Conservation (phyloP, 1,140 invertebrate genomes). For the Drosophila ficusphila region DNA sequence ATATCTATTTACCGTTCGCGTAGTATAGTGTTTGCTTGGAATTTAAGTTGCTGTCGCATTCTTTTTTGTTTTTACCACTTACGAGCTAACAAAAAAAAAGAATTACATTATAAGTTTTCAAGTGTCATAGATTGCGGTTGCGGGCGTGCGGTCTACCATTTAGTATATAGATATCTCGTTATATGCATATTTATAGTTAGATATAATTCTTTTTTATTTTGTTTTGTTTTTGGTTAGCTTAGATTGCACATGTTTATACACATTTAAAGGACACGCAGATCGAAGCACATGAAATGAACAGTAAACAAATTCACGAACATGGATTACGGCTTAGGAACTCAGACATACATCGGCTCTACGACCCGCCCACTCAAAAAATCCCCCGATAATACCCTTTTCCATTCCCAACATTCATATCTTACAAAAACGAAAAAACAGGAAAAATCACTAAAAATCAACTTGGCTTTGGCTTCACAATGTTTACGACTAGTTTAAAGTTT, state of each 20-base stretch:
- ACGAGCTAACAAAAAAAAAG: slow-evolving; percentile 67
- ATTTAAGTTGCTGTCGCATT: slow-evolving; percentile 12
- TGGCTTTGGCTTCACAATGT: slow-evolving; percentile 28
- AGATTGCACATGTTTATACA: slow-evolving; percentile 70
- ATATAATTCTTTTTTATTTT: slow-evolving; percentile 18
- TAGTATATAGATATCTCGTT: slow-evolving; percentile 47
- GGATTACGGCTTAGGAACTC: slow-evolving; percentile 81
- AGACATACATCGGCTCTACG: slow-evolving; percentile 75
- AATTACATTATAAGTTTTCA: slow-evolving; percentile 59
- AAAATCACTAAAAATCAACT: slow-evolving; percentile 31
- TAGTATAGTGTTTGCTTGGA: slow-evolving; percentile 11
- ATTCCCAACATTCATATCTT: slow-evolving; percentile 21
- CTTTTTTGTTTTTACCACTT: slow-evolving; percentile 39
- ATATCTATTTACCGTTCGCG: slow-evolving; percentile 31
- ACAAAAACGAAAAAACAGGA: slow-evolving; percentile 21
- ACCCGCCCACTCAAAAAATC: neutral
- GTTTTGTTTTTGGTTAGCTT: slow-evolving; percentile 55
- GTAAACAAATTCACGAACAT: slow-evolving; percentile 82
- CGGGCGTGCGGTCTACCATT: slow-evolving; percentile 46
- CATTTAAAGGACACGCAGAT: slow-evolving; percentile 80
- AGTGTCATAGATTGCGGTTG: slow-evolving; percentile 39
- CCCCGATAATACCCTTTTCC: neutral
- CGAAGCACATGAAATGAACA: slow-evolving; percentile 79
- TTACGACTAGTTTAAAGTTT: slow-evolving; percentile 41
- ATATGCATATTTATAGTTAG: slow-evolving; percentile 34